A percentile compares a stretch with the other conserved stretches of the same genome.
These are phyloP conservation scores for Euphonia xanthogaster DNA, from an alignment of 2,797 vertebrate genomes.

Conservation along the genomic window DNA sequence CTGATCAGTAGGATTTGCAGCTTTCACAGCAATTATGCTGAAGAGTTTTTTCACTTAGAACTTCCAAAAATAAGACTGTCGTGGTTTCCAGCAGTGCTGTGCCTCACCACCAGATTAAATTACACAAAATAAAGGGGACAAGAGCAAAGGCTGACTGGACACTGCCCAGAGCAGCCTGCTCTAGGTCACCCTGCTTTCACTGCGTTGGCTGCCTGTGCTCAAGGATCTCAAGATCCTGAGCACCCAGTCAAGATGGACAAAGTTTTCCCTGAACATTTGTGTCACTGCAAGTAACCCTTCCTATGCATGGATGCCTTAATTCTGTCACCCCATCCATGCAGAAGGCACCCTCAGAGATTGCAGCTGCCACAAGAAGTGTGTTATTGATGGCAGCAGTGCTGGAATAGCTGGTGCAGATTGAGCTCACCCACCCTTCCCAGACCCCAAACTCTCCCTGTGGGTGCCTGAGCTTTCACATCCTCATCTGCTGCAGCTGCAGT, in stretches of 20 bases:
- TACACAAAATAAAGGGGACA: accelerated
- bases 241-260: too few species aligned
- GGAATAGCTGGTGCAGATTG: background rate
- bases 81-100: background rate
- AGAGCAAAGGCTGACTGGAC: background rate
- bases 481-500: background rate
- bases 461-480: background rate
- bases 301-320: accelerated
- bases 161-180: background rate
- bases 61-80: background rate
- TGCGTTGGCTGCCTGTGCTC: background rate
- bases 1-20: background rate
- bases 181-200: background rate
- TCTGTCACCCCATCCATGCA: background rate
- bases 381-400: background rate
- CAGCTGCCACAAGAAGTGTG: background rate
- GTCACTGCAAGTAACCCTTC: background rate
- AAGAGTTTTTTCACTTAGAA: background rate
- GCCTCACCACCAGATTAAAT: background rate
- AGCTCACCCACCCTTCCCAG: background rate
- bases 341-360: background rate
- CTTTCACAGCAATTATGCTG: background rate
- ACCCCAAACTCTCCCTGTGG: accelerated
- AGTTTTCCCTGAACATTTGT: accelerated
- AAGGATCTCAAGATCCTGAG: background rate